These are phyloP conservation scores for Drosophila kanekoi DNA, from an alignment of 2,888 invertebrate species.

Conservation along the genomic window DNA sequence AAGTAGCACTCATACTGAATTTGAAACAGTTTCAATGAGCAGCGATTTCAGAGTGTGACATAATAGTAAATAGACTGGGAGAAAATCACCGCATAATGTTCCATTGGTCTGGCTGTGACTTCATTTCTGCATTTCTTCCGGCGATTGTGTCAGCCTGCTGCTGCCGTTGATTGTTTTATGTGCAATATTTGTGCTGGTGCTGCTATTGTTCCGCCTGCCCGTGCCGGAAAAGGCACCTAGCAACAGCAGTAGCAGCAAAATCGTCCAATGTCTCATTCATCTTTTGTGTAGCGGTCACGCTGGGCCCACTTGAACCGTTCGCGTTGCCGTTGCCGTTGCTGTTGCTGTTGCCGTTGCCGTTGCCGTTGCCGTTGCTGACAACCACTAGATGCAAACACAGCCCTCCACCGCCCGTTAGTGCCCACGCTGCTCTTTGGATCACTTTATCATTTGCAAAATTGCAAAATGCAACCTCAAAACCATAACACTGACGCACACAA, in stretches of 20 bases:
- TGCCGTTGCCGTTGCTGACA: conserved; percentile 27
- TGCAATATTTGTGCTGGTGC: conserved; percentile 62
- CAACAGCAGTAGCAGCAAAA: conserved; percentile 44
- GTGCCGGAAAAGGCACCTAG: conserved; percentile 23
- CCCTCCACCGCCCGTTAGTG: background rate
- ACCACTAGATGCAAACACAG: conserved; percentile 30
- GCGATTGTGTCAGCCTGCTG: conserved; percentile 74
- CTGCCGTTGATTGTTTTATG: conserved; percentile 83
- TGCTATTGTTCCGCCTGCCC: conserved; percentile 12
- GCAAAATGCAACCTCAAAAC: conserved; percentile 80
- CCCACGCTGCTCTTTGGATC: conserved; percentile 48
- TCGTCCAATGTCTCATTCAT: conserved; percentile 70
- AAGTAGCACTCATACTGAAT: conserved; percentile 1
- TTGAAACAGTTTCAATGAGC: conserved; percentile 3
- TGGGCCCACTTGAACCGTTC: conserved; percentile 72
- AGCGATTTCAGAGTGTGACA: conserved; percentile 4
- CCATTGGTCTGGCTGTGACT: conserved; percentile 48
- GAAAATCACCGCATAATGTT: conserved; percentile 24
- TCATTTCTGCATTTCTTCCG: conserved; percentile 68
- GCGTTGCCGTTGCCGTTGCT: conserved; percentile 27
- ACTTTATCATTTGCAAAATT: conserved; percentile 80
- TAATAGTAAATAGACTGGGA: background rate
- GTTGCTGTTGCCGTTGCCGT: conserved; percentile 51
- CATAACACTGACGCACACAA: conserved; percentile 74
- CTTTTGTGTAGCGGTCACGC: conserved; percentile 67